phyloP scores from a whole-genome alignment of 1,140 invertebrate genomes.

The Oedothorax gibbosus region DNA sequence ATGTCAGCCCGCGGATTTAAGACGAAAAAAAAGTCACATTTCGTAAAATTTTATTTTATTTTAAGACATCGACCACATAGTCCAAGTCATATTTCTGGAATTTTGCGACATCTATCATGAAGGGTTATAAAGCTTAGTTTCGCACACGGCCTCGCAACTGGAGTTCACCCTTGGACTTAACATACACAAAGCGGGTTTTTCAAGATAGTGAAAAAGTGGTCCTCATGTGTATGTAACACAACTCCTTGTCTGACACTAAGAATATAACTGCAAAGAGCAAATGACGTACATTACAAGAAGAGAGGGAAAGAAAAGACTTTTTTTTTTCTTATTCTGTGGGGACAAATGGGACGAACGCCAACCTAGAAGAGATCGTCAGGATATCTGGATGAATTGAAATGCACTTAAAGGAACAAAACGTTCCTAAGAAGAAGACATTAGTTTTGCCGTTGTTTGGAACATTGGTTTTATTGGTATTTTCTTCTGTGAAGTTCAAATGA shows the following conservation, averaged over 20 bases:
- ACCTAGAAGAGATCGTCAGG: slow-evolving; percentile 27
- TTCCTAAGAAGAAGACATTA: not conserved
- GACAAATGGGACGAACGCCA: slow-evolving; percentile 46
- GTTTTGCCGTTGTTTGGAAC: not conserved
- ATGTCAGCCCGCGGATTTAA: too few species aligned
- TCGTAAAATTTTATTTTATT: too few species aligned
- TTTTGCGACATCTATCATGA: too few species aligned
- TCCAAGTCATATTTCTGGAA: too few species aligned
- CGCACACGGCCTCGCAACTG: too few species aligned
- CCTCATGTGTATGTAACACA: slow-evolving; percentile 19
- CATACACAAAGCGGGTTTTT: not conserved
- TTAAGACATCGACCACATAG: too few species aligned
- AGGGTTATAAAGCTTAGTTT: too few species aligned
- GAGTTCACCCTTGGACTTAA: too few species aligned
- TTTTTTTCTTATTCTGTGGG: slow-evolving; percentile 17
- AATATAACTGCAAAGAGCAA: slow-evolving; percentile 56
- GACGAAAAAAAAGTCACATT: too few species aligned
- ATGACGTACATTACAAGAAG: slow-evolving; percentile 42
- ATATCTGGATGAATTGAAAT: slow-evolving; percentile 29
- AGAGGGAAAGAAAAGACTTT: slow-evolving; percentile 33
- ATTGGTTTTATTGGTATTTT: not conserved
- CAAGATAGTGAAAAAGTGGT: not conserved
- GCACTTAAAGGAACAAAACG: not conserved
- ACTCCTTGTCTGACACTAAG: slow-evolving; percentile 40
- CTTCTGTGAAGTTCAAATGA: not conserved